These are phyloP conservation scores for Nycticryphes semicollaris DNA, from an alignment of 2,113 vertebrate species.

Conservation along the genomic window DNA sequence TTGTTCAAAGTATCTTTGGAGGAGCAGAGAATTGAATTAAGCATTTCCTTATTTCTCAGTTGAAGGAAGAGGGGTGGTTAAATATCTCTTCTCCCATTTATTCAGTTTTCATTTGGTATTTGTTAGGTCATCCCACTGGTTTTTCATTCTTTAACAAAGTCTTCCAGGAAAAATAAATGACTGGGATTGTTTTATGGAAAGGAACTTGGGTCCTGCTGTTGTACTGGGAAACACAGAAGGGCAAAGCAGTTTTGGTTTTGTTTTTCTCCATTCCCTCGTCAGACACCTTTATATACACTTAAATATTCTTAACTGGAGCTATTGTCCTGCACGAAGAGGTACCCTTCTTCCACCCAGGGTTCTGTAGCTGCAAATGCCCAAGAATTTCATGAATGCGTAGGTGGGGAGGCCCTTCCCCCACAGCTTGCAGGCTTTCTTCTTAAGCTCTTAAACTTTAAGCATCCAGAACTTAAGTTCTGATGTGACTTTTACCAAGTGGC, in stretches of 20 bases:
- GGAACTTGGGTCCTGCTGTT: fast-evolving
- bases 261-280: background rate
- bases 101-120: background rate
- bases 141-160: background rate
- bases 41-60: background rate
- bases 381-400: constrained; percentile 11
- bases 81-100: background rate
- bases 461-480: background rate
- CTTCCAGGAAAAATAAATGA: background rate
- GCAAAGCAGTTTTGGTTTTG: background rate
- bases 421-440: background rate
- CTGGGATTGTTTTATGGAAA: background rate
- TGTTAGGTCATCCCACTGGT: background rate
- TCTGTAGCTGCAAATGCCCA: background rate
- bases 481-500: background rate
- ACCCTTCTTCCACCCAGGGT: background rate
- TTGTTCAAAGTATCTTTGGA: background rate
- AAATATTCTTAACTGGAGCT: background rate
- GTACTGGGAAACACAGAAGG: background rate
- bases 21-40: background rate
- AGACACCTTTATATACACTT: background rate
- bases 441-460: background rate
- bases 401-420: background rate
- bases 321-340: background rate
- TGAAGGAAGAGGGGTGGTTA: background rate